Conservation (phyloP, 2,888 invertebrate species). For the Eurytoma adleriae region DNA sequence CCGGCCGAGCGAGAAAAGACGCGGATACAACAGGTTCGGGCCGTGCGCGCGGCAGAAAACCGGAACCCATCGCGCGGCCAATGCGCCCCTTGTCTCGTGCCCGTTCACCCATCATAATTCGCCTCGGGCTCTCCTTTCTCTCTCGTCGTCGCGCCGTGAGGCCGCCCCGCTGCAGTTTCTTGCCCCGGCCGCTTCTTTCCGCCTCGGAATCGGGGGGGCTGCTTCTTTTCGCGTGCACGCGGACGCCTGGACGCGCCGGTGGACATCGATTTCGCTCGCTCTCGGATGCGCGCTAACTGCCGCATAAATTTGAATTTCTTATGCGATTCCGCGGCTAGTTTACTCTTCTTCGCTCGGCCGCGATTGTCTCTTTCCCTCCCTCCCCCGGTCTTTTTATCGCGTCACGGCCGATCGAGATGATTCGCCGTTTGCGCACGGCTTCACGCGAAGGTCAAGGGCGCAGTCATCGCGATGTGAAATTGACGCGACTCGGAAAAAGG, state of each 20-base stretch:
- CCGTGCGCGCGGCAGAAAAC: slow-evolving; percentile 36
- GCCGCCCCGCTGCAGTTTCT: slow-evolving; percentile 16
- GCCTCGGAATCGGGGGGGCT: slow-evolving; percentile 40
- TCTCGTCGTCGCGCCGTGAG: slow-evolving; percentile 39
- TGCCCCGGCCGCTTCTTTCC: slow-evolving; percentile 34
- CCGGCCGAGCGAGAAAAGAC: background rate
- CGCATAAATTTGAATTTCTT: slow-evolving; percentile 49
- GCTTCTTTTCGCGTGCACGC: slow-evolving; percentile 30
- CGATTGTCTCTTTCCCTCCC: slow-evolving; percentile 1
- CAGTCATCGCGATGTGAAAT: slow-evolving; percentile 35
- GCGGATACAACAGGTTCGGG: slow-evolving; percentile 41
- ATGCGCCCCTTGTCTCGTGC: slow-evolving; percentile 48
- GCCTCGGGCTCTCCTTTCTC: slow-evolving; percentile 37
- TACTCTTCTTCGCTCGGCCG: slow-evolving; percentile 12
- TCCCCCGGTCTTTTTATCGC: background rate
- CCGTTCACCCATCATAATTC: slow-evolving; percentile 53
- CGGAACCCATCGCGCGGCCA: slow-evolving; percentile 40
- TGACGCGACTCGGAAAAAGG: slow-evolving; percentile 48
- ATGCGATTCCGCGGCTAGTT: background rate
- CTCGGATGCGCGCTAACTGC: slow-evolving; percentile 25
- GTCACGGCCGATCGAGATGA: slow-evolving; percentile 23
- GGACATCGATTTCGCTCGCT: background rate
- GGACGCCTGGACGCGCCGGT: background rate
- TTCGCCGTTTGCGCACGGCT: slow-evolving; percentile 31
- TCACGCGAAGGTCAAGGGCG: slow-evolving; percentile 54